phyloP scores from a whole-genome alignment of 2,797 vertebrate genomes.

The Acrocephalus scirpaceus region DNA sequence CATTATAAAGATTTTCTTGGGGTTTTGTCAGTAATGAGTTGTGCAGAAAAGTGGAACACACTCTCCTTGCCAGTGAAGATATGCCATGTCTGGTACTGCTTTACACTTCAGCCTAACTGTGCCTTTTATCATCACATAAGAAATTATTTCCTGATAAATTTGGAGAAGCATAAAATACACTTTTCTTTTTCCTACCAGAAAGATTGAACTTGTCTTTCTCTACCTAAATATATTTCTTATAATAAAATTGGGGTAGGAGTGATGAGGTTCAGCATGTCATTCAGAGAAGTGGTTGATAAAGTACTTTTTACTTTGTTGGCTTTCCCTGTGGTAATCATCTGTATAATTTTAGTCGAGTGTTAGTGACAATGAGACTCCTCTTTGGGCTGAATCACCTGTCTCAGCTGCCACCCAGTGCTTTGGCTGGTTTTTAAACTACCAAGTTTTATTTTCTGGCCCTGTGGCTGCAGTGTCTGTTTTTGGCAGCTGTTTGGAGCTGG shows the following conservation, averaged over 20 bases:
- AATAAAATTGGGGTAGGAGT: background rate
- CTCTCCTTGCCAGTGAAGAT: slow-evolving; percentile 56
- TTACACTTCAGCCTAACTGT: slow-evolving; percentile 58
- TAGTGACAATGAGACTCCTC: background rate
- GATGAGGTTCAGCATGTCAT: background rate
- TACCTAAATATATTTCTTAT: background rate
- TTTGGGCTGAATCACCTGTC: background rate
- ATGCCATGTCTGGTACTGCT: slow-evolving; percentile 59
- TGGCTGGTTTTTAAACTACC: background rate
- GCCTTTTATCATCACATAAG: slow-evolving; percentile 51
- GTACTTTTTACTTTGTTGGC: background rate
- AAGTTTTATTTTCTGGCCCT: background rate
- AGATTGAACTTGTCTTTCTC: background rate
- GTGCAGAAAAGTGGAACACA: slow-evolving; percentile 66
- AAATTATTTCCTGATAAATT: slow-evolving; percentile 56
- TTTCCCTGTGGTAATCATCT: background rate
- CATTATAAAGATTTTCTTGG: slow-evolving; percentile 76
- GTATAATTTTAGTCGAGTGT: background rate
- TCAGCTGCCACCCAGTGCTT: background rate
- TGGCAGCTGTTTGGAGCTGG: background rate
- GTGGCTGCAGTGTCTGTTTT: background rate
- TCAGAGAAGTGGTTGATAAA: background rate
- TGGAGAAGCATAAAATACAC: background rate
- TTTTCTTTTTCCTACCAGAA: background rate
- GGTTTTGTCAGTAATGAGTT: slow-evolving; percentile 74